Percentiles rank a stretch among this genome's conserved stretches.
phyloP scores from a whole-genome alignment of 2,888 invertebrate genomes.

The Aporophyla lueneburgensis region DNA sequence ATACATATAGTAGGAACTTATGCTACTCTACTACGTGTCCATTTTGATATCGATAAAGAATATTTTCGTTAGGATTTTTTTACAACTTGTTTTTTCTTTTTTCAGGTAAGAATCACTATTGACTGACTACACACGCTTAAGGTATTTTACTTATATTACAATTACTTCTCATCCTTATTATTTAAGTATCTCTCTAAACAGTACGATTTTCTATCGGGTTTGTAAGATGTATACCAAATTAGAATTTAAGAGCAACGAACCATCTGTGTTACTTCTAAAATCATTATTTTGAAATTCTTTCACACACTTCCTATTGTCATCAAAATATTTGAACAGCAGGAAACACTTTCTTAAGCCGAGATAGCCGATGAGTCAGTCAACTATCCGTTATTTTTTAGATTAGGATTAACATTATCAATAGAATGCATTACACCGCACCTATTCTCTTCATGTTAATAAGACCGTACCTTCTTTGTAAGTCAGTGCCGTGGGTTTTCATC shows the following conservation, averaged over 20 bases:
- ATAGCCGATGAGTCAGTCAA: slow-evolving; percentile 58
- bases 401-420: slow-evolving; percentile 71
- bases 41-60: not conserved
- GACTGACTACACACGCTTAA: not conserved
- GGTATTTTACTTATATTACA: slow-evolving; percentile 5
- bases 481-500: slow-evolving; percentile 64
- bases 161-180: not conserved
- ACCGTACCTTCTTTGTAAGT: slow-evolving; percentile 70
- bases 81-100: slow-evolving; percentile 16
- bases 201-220: not conserved
- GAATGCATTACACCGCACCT: slow-evolving; percentile 76
- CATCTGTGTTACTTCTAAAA: not conserved
- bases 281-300: not conserved
- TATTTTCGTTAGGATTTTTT: not conserved
- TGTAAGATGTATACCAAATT: not conserved
- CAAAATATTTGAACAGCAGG: slow-evolving; percentile 50
- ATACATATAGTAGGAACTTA: not conserved
- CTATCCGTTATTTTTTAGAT: slow-evolving; percentile 65
- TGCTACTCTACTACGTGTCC: not conserved
- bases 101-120: slow-evolving; percentile 46
- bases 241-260: not conserved
- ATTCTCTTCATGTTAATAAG: slow-evolving; percentile 79
- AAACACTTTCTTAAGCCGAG: slow-evolving; percentile 42
- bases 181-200: not conserved
- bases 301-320: slow-evolving; percentile 26